These are phyloP conservation scores for Cheilosia grossa DNA, from an alignment of 2,888 invertebrate genomes.

Conservation along the genomic window DNA sequence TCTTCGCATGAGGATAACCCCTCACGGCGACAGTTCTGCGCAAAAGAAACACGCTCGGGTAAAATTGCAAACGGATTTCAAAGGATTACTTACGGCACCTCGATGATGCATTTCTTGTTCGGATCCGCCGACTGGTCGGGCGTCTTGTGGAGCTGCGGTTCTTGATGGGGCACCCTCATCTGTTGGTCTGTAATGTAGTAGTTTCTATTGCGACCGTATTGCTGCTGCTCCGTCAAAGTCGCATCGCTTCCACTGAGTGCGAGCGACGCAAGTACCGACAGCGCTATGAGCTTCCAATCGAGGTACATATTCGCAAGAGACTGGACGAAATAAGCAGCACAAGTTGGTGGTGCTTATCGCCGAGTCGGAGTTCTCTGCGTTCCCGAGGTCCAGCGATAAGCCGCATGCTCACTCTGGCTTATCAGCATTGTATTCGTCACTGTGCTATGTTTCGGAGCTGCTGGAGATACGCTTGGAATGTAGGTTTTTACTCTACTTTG, in stretches of 20 bases:
- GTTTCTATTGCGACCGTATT: constrained; percentile 15
- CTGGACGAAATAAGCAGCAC: constrained; percentile 21
- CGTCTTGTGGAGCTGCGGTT: constrained; percentile 16
- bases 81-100: constrained; percentile 80
- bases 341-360: constrained; percentile 33
- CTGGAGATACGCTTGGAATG: constrained; percentile 5
- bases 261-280: constrained; percentile 29
- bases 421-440: constrained; percentile 34
- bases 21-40: constrained; percentile 77
- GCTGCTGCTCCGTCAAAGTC: constrained; percentile 42
- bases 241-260: constrained; percentile 34
- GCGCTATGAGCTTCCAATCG: constrained; percentile 58
- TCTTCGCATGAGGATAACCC: constrained; percentile 77
- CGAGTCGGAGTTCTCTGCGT: constrained; percentile 12
- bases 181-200: too few relatives aligned
- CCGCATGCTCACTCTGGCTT: background rate
- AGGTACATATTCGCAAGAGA: constrained; percentile 62
- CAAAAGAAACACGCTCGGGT: background rate
- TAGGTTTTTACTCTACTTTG: background rate
- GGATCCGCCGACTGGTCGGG: constrained; percentile 17
- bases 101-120: constrained; percentile 78
- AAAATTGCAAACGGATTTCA: background rate
- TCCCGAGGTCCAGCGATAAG: constrained; percentile 40
- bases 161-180: background rate
- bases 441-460: constrained; percentile 1